Evolutionary conservation across 2,888 invertebrate genomes (phyloP).

Genomic region (Trimorus sp.): DNA sequence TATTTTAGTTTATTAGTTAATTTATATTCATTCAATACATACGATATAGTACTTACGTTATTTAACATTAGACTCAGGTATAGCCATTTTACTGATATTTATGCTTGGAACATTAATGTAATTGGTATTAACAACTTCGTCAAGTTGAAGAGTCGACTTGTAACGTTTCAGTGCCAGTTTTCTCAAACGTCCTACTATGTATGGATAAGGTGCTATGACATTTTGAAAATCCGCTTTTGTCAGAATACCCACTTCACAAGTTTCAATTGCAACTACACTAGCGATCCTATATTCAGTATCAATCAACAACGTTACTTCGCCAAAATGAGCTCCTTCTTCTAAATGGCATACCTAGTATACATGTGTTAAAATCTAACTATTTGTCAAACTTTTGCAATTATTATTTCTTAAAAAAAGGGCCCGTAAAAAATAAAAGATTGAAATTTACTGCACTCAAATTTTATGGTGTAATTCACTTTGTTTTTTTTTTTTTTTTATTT

Average conservation of each 20-base stretch:
- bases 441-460: too few relatives aligned
- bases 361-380: too few relatives aligned
- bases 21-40: too few relatives aligned
- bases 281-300: constrained; percentile 79
- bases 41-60: too few relatives aligned
- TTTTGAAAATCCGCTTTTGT: constrained; percentile 78
- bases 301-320: constrained; percentile 81
- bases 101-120: constrained; percentile 50
- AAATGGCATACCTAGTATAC: constrained; percentile 80
- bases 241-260: constrained; percentile 80
- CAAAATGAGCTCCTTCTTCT: constrained; percentile 82
- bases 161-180: constrained; percentile 73
- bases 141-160: constrained; percentile 67
- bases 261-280: constrained; percentile 81
- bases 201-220: constrained; percentile 78
- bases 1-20: too few relatives aligned
- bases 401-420: too few relatives aligned
- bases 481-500: too few relatives aligned
- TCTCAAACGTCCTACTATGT: constrained; percentile 76
- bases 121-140: constrained; percentile 48
- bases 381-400: too few relatives aligned
- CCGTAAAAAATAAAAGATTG: too few relatives aligned
- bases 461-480: too few relatives aligned
- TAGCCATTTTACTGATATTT: constrained; percentile 71
- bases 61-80: constrained; percentile 27